A percentile compares a stretch with the other conserved stretches of the same genome.
Conservation (phyloP, 2,113 vertebrate genomes). For the Fulmarus glacialis region DNA sequence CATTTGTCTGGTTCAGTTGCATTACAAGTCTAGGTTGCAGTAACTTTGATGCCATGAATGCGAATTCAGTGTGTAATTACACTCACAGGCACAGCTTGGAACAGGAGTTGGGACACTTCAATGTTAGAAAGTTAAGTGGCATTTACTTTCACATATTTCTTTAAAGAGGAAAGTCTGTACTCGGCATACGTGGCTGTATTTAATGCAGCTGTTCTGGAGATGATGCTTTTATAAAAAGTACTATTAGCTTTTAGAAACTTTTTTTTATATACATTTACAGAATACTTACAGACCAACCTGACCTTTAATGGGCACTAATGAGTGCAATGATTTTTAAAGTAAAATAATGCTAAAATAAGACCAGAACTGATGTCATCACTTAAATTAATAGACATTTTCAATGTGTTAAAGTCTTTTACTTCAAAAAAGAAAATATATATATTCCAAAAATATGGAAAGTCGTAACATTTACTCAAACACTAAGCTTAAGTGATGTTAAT, state of each 20-base stretch:
- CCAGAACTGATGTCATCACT: conserved; percentile 71
- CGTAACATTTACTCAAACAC: conserved; percentile 52
- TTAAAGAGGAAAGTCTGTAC: conserved; percentile 43
- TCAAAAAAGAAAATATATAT: conserved; percentile 59
- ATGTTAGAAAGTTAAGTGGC: conserved; percentile 41
- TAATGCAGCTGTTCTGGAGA: conserved; percentile 60
- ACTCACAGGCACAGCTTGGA: conserved; percentile 43
- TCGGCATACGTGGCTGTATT: conserved; percentile 30
- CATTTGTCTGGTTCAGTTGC: conserved; percentile 58
- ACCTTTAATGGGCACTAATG: conserved; percentile 60
- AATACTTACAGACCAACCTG: conserved; percentile 72
- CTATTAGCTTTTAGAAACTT: conserved; percentile 68
- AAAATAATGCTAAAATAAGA: conserved; percentile 66
- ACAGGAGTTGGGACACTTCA: conserved; percentile 58
- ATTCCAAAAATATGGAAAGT: conserved; percentile 42
- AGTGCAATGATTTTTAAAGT: conserved; percentile 70
- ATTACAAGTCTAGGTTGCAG: conserved; percentile 50
- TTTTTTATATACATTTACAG: conserved; percentile 55
- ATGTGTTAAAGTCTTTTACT: conserved; percentile 71
- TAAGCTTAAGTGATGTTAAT: conserved; percentile 74
- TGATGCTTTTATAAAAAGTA: conserved; percentile 62
- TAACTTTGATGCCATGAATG: conserved; percentile 42
- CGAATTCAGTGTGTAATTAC: not conserved
- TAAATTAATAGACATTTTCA: conserved; percentile 64
- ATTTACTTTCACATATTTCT: conserved; percentile 56